These are phyloP conservation scores for Podiceps cristatus DNA, from an alignment of 2,113 vertebrate species.

Conservation along the genomic window DNA sequence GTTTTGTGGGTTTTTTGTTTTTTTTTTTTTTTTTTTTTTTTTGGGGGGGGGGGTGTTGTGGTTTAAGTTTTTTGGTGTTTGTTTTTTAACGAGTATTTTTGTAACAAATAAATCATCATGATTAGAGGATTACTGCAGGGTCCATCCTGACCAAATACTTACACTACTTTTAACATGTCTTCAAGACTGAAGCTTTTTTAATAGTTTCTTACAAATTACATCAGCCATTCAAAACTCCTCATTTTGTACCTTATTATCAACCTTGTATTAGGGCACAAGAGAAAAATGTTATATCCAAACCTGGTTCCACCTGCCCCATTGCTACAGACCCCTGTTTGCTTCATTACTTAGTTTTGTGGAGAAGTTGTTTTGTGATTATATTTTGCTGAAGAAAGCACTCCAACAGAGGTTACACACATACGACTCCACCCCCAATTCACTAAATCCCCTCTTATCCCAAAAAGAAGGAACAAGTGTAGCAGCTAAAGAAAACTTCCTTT, in stretches of 20 bases:
- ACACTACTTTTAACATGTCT: accelerated
- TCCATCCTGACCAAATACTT: not conserved
- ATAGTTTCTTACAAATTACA: not conserved
- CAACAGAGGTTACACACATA: accelerated
- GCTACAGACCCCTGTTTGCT: not conserved
- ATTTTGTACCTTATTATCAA: not conserved
- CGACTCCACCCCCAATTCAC: not conserved
- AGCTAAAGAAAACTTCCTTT: not conserved
- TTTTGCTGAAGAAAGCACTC: not conserved
- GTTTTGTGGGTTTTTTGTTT: not conserved
- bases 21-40: not conserved
- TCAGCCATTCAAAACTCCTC: not conserved
- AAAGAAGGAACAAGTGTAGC: accelerated
- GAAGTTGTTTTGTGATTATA: not conserved
- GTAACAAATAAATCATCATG: not conserved
- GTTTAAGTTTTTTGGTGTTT: no score
- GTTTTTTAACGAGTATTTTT: not conserved
- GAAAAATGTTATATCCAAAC: not conserved
- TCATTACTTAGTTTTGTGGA: no score
- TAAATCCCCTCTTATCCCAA: not conserved
- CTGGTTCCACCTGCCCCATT: accelerated
- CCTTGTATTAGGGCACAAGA: not conserved
- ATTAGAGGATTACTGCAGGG: not conserved
- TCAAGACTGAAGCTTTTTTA: not conserved
- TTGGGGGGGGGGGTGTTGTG: no score